Evolutionary conservation across 2,797 vertebrate genomes (phyloP).

Genomic region (Parotocinclus haroldoi): DNA sequence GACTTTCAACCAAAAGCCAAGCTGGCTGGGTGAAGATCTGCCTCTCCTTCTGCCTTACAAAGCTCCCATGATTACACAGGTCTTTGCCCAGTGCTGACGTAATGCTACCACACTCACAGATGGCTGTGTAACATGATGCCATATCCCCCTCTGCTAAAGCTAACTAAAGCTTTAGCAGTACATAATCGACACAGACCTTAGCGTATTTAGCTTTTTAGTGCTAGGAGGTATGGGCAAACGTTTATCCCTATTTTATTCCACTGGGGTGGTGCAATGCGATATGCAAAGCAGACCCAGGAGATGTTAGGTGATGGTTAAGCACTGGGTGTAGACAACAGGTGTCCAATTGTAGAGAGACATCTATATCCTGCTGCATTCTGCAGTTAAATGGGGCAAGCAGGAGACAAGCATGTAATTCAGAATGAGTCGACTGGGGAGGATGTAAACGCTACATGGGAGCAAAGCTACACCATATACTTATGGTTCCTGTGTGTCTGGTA

Average conservation of each 20-base stretch:
- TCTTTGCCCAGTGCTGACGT: constrained; percentile 53
- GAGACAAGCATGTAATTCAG: constrained; percentile 30
- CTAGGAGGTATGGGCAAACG: constrained; percentile 38
- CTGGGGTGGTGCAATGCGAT: constrained; percentile 29
- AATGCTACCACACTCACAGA: constrained; percentile 52
- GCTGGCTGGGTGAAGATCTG: constrained; percentile 41
- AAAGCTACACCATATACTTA: constrained; percentile 15
- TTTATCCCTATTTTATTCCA: constrained; percentile 26
- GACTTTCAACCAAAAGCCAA: no score
- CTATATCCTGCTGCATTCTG: constrained; percentile 32
- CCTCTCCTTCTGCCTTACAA: constrained; percentile 38
- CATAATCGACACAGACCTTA: constrained; percentile 32
- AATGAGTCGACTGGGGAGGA: constrained; percentile 15
- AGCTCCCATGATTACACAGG: constrained; percentile 18
- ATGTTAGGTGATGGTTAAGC: constrained; percentile 33
- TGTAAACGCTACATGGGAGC: constrained; percentile 24
- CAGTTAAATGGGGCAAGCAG: constrained; percentile 31
- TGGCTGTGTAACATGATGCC: constrained; percentile 50
- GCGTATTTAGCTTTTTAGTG: constrained; percentile 12
- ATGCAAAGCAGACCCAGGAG: constrained; percentile 24
- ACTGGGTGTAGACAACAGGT: constrained; percentile 50
- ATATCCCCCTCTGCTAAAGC: constrained; percentile 20
- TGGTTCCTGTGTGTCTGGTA: constrained; percentile 13
- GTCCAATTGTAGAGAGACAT: constrained; percentile 22
- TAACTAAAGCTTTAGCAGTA: constrained; percentile 30